A percentile compares a stretch with the other conserved stretches of the same genome.
Conservation (phyloP, 2,888 invertebrate species). For the Anarsia innoxiella region DNA sequence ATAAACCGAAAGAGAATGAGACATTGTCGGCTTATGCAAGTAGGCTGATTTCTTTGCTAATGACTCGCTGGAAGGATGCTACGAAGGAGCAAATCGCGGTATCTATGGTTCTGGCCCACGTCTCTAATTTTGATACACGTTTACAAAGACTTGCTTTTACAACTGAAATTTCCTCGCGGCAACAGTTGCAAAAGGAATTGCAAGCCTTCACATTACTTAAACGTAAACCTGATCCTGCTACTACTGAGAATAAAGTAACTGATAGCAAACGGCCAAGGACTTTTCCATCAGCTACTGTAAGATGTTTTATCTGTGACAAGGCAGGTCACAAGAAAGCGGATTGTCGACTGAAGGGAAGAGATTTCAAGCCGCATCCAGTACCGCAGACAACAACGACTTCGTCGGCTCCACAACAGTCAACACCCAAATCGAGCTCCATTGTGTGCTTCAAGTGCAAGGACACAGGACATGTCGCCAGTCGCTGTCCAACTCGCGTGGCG, state of each 20-base stretch:
- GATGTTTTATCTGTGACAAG: neutral
- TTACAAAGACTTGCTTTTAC: slow-evolving; percentile 13
- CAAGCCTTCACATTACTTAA: slow-evolving; percentile 3
- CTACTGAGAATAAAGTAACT: neutral
- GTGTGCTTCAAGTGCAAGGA: neutral
- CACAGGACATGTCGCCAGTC: neutral
- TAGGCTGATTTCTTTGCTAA: slow-evolving; percentile 5
- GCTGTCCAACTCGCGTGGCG: neutral
- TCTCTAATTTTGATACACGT: slow-evolving; percentile 14
- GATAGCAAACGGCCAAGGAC: neutral
- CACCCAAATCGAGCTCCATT: neutral
- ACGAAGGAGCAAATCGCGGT: slow-evolving; percentile 16
- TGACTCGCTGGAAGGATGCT: slow-evolving; percentile 13
- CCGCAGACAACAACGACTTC: neutral
- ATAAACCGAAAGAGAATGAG: slow-evolving; percentile 10
- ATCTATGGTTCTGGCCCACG: slow-evolving; percentile 15
- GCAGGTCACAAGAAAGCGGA: neutral
- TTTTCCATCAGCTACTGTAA: neutral
- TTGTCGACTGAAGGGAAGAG: neutral
- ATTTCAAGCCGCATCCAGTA: neutral
- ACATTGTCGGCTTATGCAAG: slow-evolving; percentile 5
- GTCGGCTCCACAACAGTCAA: neutral
- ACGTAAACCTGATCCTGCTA: neutral
- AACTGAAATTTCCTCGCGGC: slow-evolving; percentile 7
- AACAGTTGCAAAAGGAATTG: slow-evolving; percentile 5